Evolutionary conservation across 2,113 vertebrate species (phyloP).

Genomic region (Melanerpes formicivorus): DNA sequence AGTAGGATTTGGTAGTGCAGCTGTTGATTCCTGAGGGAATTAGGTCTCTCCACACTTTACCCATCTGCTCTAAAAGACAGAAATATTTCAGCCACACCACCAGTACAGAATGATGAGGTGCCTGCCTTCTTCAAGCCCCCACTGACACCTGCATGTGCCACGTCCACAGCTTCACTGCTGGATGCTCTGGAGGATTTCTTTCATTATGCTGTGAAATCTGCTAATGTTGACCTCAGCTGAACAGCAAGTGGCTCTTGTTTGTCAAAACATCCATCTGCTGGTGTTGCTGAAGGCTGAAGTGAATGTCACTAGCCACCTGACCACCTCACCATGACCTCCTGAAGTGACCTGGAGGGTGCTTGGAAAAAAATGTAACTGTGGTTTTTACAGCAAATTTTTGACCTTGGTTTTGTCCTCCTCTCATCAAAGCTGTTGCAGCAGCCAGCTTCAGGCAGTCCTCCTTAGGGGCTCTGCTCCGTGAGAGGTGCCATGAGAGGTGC

Average conservation of each 20-base stretch:
- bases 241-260: neutral
- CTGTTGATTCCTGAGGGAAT: too few relatives aligned
- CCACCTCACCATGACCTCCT: neutral
- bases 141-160: neutral
- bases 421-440: neutral
- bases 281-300: neutral
- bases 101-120: neutral
- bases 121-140: neutral
- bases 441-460: neutral
- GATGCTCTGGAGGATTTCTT: neutral
- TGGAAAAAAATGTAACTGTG: neutral
- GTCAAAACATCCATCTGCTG: neutral
- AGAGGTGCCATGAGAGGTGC: neutral
- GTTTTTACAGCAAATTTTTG: neutral
- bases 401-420: neutral
- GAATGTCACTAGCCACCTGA: neutral
- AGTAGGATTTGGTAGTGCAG: too few relatives aligned
- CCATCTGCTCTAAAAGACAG: neutral
- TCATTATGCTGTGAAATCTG: neutral
- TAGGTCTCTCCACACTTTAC: too few relatives aligned
- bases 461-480: neutral
- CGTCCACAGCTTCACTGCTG: neutral
- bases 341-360: neutral
- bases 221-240: neutral
- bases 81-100: neutral